phyloP scores from a whole-genome alignment of 2,888 invertebrate species.

The Xanthorhoe designata region DNA sequence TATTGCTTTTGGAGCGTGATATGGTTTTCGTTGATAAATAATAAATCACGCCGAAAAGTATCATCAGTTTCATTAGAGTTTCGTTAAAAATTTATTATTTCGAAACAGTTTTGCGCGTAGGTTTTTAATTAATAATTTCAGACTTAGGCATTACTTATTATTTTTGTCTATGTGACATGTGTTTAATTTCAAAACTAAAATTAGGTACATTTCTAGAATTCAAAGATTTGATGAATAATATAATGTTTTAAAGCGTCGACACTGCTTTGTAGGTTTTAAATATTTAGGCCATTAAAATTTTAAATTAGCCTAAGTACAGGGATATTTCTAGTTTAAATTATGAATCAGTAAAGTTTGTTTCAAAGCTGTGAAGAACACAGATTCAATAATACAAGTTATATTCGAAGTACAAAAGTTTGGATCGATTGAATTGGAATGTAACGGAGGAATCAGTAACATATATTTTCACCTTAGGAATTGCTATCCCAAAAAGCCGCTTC shows the following conservation, averaged over 20 bases:
- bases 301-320: conserved; percentile 8
- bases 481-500: conserved; percentile 6
- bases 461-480: conserved; percentile 3
- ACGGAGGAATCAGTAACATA: conserved; percentile 9
- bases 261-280: conserved; percentile 7
- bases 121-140: background rate
- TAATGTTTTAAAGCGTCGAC: background rate
- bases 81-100: background rate
- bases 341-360: conserved; percentile 11
- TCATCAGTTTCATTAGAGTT: background rate
- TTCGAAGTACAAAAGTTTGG: conserved; percentile 3
- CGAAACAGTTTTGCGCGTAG: background rate
- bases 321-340: conserved; percentile 15
- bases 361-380: conserved; percentile 15
- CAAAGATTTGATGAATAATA: background rate
- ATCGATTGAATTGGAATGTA: conserved; percentile 19
- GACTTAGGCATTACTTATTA: background rate
- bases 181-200: conserved; percentile 3
- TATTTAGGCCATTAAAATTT: conserved; percentile 32
- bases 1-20: conserved; percentile 40
- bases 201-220: background rate
- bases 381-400: conserved; percentile 8
- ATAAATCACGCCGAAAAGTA: background rate
- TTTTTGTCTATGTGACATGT: background rate
- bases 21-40: conserved; percentile 24